Conservation (phyloP, 2,888 invertebrate genomes). For the Phoronis australis region DNA sequence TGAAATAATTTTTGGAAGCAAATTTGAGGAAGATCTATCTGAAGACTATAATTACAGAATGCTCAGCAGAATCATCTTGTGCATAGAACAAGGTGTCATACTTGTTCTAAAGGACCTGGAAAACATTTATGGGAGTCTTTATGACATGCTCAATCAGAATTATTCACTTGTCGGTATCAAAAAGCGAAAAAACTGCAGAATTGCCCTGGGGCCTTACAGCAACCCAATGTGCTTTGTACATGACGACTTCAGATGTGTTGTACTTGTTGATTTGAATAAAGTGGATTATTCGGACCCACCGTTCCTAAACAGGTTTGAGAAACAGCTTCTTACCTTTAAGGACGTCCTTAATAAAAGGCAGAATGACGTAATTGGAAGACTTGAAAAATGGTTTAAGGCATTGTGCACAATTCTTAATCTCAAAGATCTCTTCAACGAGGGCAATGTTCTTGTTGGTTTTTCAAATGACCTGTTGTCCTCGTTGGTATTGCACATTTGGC, state of each 20-base stretch:
- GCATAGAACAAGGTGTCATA: conserved; percentile 12
- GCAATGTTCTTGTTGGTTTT: conserved; percentile 1
- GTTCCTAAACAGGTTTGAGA: conserved; percentile 21
- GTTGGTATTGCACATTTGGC: not conserved
- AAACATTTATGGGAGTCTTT: conserved; percentile 18
- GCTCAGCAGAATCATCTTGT: conserved; percentile 10
- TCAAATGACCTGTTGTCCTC: conserved; percentile 1
- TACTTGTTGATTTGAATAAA: conserved; percentile 10
- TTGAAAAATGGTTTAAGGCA: not conserved
- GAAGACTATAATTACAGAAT: conserved; percentile 14
- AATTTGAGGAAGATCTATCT: conserved; percentile 9
- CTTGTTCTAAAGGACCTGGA: conserved; percentile 14
- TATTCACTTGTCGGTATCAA: conserved; percentile 8
- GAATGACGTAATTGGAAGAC: not conserved
- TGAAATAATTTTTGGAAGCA: conserved; percentile 10
- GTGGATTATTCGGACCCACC: conserved; percentile 13
- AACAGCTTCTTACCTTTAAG: conserved; percentile 19
- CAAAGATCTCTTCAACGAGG: not conserved
- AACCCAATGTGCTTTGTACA: conserved; percentile 15
- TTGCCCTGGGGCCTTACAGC: conserved; percentile 11
- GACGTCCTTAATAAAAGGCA: conserved; percentile 3
- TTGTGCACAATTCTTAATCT: not conserved
- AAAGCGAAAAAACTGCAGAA: conserved; percentile 5
- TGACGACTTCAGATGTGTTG: conserved; percentile 14
- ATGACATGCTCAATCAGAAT: conserved; percentile 20